Conservation (phyloP, 2,797 vertebrate genomes). For the Tokudaia muenninki region DNA sequence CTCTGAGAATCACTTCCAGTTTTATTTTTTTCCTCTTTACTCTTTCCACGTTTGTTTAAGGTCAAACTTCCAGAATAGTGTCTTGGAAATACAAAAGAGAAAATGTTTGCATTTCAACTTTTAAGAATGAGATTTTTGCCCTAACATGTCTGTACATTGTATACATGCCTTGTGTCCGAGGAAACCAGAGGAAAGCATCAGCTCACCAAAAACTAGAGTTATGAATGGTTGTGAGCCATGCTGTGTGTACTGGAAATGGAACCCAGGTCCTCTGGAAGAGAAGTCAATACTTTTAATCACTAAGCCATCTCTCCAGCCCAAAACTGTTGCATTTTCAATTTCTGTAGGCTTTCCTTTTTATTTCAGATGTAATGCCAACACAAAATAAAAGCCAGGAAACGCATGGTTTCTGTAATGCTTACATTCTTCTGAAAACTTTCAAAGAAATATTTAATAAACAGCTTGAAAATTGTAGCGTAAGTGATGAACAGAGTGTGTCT, state of each 20-base stretch:
- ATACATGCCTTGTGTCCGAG: too few species aligned
- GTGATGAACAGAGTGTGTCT: constrained; percentile 37
- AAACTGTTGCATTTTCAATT: constrained; percentile 29
- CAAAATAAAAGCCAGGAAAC: constrained; percentile 51
- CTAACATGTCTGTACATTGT: neutral
- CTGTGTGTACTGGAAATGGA: neutral
- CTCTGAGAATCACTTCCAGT: neutral
- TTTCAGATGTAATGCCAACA: constrained; percentile 51
- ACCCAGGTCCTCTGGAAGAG: neutral
- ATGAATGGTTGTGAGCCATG: neutral
- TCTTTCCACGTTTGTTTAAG: constrained; percentile 1
- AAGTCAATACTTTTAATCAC: neutral
- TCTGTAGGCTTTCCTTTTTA: constrained; percentile 43
- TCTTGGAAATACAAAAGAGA: constrained; percentile 16
- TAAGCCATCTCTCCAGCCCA: neutral
- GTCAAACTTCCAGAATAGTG: constrained; percentile 26
- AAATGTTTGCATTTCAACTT: neutral
- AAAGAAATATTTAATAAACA: constrained; percentile 66
- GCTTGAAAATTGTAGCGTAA: constrained; percentile 45
- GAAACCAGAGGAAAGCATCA: neutral
- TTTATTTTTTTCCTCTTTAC: constrained; percentile 37
- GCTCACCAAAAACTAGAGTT: neutral
- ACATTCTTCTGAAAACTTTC: constrained; percentile 27
- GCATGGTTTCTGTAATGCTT: constrained; percentile 59
- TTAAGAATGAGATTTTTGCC: neutral